Evolutionary conservation across 2,888 invertebrate species (phyloP).

Genomic region (Coleophora flavipennella): DNA sequence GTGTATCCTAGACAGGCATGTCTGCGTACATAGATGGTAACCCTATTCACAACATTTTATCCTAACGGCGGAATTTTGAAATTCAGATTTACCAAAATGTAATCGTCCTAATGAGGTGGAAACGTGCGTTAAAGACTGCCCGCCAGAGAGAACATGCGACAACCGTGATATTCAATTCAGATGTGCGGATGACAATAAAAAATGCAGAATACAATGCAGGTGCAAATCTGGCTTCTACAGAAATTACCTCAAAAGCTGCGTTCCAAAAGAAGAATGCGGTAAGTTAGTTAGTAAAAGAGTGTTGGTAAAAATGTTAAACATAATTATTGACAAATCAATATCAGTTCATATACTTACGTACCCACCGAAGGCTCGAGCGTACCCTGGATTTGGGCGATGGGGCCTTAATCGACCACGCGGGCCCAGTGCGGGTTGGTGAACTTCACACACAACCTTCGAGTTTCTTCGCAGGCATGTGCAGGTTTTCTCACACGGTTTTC

Average conservation of each 20-base stretch:
- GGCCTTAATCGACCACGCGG: too few species aligned
- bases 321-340: neutral
- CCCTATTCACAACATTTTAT: neutral
- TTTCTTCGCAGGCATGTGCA: too few species aligned
- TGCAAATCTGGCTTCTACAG: slow-evolving; percentile 28
- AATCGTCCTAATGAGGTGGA: slow-evolving; percentile 20
- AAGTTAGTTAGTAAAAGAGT: slow-evolving; percentile 5
- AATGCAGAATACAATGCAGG: slow-evolving; percentile 26
- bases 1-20: too few species aligned
- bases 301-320: neutral
- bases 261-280: slow-evolving; percentile 28
- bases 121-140: slow-evolving; percentile 21
- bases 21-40: too few species aligned
- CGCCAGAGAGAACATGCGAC: slow-evolving; percentile 27
- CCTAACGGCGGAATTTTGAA: neutral
- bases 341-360: neutral
- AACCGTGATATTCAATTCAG: slow-evolving; percentile 19
- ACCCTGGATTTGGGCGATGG: too few species aligned
- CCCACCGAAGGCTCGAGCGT: too few species aligned
- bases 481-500: neutral
- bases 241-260: slow-evolving; percentile 26
- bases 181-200: slow-evolving; percentile 16
- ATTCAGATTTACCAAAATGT: neutral
- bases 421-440: too few species aligned
- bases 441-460: too few species aligned